phyloP scores from a whole-genome alignment of 2,113 vertebrate species.

The Sinocyclocheilus anshuiensis region DNA sequence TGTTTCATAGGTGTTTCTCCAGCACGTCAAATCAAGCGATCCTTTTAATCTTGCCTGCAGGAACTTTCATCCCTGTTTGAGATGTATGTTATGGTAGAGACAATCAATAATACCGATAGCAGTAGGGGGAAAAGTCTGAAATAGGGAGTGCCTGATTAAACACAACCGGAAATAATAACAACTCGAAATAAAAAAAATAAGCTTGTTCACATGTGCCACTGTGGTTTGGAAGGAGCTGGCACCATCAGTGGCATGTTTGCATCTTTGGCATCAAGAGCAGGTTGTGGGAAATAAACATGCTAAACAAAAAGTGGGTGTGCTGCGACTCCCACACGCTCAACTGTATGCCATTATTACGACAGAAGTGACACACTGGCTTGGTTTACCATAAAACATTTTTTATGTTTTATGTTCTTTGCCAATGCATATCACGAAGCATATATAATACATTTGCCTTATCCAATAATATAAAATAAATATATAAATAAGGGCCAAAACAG shows the following conservation, averaged over 20 bases:
- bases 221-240: slow-evolving; percentile 1
- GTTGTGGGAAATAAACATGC: slow-evolving; percentile 42
- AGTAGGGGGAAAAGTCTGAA: slow-evolving; percentile 17
- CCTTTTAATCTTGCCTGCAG: slow-evolving; percentile 54
- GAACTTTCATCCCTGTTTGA: slow-evolving; percentile 48
- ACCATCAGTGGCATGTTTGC: slow-evolving; percentile 10
- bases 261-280: slow-evolving; percentile 2
- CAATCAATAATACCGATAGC: slow-evolving; percentile 33
- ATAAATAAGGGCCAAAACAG: background rate
- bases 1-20: slow-evolving; percentile 79
- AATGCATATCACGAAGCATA: background rate
- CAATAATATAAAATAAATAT: background rate
- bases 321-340: background rate
- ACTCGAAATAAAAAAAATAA: background rate
- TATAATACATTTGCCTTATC: background rate
- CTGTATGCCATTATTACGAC: slow-evolving; percentile 10
- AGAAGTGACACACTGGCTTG: background rate
- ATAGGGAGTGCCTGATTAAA: slow-evolving; percentile 41
- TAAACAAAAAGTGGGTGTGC: slow-evolving; percentile 33
- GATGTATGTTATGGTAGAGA: slow-evolving; percentile 10
- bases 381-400: background rate
- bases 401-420: background rate
- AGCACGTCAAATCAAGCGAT: slow-evolving; percentile 33
- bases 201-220: background rate
- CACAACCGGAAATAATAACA: slow-evolving; percentile 44